phyloP scores from a whole-genome alignment of 1,140 invertebrate species.

The Drosophila parvula region DNA sequence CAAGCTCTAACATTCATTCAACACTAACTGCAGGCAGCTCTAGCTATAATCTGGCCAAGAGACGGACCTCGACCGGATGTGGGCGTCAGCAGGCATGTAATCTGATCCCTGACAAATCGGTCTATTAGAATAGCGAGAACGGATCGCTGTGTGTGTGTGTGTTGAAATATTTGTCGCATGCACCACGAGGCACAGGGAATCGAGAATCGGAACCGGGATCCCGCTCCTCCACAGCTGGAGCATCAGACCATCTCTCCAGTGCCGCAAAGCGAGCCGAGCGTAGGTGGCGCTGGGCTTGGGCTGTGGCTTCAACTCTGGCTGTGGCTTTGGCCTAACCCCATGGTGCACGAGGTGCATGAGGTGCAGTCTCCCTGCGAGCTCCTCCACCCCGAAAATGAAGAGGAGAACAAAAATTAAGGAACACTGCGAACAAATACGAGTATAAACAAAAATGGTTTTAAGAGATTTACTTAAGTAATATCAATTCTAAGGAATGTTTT shows the following conservation, averaged over 20 bases:
- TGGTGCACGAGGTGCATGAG: constrained; percentile 47
- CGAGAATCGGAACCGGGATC: constrained; percentile 3
- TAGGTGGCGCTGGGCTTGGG: constrained; percentile 80
- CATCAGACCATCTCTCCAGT: constrained; percentile 17
- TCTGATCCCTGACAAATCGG: constrained; percentile 84
- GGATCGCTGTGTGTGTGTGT: constrained; percentile 65
- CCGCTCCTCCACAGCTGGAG: neutral
- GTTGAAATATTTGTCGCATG: constrained; percentile 83
- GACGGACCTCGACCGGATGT: constrained; percentile 67
- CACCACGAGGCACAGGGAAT: constrained; percentile 12
- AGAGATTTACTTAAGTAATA: too few relatives aligned
- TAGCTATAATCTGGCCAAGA: constrained; percentile 41
- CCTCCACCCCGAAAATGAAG: constrained; percentile 18
- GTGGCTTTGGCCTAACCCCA: constrained; percentile 41
- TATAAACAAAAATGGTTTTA: neutral
- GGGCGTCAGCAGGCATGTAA: constrained; percentile 83
- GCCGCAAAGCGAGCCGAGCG: constrained; percentile 51
- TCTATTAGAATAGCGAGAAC: constrained; percentile 79
- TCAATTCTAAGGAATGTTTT: neutral
- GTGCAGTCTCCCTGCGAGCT: constrained; percentile 28
- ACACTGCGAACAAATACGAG: constrained; percentile 8
- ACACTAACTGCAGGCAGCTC: constrained; percentile 23
- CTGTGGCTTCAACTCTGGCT: constrained; percentile 16
- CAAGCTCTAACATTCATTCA: constrained; percentile 61
- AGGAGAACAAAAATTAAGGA: constrained; percentile 3